Percentiles rank a stretch among this genome's conserved stretches.
Conservation (phyloP, 2,888 invertebrate species). For the Crematogaster levior region DNA sequence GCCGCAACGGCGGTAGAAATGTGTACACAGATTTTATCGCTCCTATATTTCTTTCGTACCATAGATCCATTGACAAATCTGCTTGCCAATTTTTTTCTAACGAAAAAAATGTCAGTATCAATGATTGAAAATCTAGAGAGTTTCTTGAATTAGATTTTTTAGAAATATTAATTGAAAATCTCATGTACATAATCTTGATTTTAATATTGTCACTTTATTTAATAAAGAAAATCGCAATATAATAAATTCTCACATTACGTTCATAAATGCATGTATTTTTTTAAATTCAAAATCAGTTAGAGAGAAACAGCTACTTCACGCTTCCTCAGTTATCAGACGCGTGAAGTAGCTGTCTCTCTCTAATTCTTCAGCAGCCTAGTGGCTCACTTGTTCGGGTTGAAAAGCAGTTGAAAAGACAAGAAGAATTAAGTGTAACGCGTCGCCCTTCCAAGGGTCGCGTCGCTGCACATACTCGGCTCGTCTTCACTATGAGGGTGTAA, state of each 20-base stretch:
- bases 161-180: background rate
- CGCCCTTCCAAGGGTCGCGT: slow-evolving; percentile 70
- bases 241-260: slow-evolving; percentile 37
- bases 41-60: slow-evolving; percentile 14
- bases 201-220: background rate
- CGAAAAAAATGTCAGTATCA: background rate
- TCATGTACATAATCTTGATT: background rate
- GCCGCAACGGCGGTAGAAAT: background rate
- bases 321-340: too few relatives aligned
- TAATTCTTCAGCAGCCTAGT: slow-evolving; percentile 78
- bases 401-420: slow-evolving; percentile 76
- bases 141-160: background rate
- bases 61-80: background rate
- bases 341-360: too few relatives aligned
- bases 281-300: slow-evolving; percentile 69
- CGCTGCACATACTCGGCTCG: slow-evolving; percentile 72
- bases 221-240: background rate
- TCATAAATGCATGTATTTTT: slow-evolving; percentile 40
- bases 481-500: slow-evolving; percentile 78
- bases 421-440: slow-evolving; percentile 73
- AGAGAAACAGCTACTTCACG: slow-evolving; percentile 34
- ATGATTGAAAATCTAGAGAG: background rate
- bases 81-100: background rate
- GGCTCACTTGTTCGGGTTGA: slow-evolving; percentile 79
- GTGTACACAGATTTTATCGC: slow-evolving; percentile 20